These are phyloP conservation scores for Himantopus leucocephalus DNA, from an alignment of 2,113 vertebrate genomes.

Conservation along the genomic window DNA sequence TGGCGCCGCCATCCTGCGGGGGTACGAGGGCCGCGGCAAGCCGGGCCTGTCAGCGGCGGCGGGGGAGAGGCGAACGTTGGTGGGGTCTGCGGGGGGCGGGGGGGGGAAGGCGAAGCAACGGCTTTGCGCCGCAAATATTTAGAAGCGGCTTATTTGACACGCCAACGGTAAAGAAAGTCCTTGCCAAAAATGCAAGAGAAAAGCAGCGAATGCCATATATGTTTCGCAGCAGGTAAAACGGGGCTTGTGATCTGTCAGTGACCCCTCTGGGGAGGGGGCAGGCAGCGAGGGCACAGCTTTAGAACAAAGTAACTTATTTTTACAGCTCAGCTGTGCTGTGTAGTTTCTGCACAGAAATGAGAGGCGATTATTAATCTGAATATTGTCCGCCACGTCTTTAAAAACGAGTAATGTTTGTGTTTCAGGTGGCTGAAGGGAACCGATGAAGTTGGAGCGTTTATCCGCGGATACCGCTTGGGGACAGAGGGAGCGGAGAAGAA, in stretches of 20 bases:
- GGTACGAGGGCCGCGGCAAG: accelerated
- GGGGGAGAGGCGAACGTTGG: accelerated
- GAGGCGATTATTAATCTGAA: background rate
- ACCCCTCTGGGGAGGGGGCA: accelerated
- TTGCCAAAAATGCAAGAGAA: background rate
- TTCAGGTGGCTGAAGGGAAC: background rate
- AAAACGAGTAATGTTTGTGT: background rate
- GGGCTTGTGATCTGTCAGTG: accelerated
- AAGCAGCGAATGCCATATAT: accelerated
- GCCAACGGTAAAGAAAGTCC: background rate
- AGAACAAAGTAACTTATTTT: background rate
- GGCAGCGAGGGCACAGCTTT: background rate
- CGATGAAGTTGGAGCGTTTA: background rate
- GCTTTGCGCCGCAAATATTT: background rate
- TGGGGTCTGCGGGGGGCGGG: background rate
- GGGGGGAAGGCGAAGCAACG: no score
- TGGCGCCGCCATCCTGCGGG: background rate
- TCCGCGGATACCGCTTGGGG: background rate
- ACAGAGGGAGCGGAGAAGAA: background rate
- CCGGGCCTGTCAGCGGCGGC: no score
- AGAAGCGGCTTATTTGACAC: no score
- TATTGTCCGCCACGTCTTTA: background rate
- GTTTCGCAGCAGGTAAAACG: accelerated
- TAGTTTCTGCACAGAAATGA: background rate
- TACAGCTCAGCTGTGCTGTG: accelerated